Percentiles rank a stretch among this genome's conserved stretches.
Conservation (phyloP, 2,797 vertebrate species). For the Poeciliopsis infans region DNA sequence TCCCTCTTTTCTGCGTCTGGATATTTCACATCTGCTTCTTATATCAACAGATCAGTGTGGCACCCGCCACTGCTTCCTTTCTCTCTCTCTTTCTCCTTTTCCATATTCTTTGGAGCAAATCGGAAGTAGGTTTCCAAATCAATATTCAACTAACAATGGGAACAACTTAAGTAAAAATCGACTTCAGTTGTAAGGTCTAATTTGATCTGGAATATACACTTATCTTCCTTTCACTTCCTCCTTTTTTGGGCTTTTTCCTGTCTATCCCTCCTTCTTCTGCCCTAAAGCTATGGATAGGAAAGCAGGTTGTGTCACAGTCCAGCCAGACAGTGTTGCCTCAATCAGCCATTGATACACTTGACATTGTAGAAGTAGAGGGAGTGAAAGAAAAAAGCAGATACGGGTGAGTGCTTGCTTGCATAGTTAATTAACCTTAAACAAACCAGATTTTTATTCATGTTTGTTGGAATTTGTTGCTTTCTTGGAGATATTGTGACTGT, state of each 20-base stretch:
- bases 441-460: not conserved
- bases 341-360: constrained; percentile 62
- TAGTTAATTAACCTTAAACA: constrained; percentile 26
- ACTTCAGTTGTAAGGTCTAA: constrained; percentile 23
- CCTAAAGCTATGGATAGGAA: constrained; percentile 76
- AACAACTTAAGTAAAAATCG: constrained; percentile 43
- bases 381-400: constrained; percentile 53
- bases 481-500: not conserved
- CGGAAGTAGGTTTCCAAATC: constrained; percentile 55
- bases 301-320: constrained; percentile 72
- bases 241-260: constrained; percentile 60
- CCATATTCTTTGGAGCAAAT: constrained; percentile 30
- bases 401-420: constrained; percentile 60
- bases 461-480: constrained; percentile 7
- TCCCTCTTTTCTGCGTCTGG: constrained; percentile 44
- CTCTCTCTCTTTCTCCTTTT: constrained; percentile 31
- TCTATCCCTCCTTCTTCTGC: constrained; percentile 63
- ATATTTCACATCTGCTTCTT: constrained; percentile 78
- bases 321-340: constrained; percentile 51
- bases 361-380: constrained; percentile 53
- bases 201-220: constrained; percentile 36
- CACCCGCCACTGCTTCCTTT: constrained; percentile 31
- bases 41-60: constrained; percentile 61
- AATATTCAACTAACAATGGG: constrained; percentile 47
- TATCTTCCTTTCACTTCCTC: constrained; percentile 47